Conservation (phyloP, 2,113 vertebrate genomes). For the Haplochromis burtoni region DNA sequence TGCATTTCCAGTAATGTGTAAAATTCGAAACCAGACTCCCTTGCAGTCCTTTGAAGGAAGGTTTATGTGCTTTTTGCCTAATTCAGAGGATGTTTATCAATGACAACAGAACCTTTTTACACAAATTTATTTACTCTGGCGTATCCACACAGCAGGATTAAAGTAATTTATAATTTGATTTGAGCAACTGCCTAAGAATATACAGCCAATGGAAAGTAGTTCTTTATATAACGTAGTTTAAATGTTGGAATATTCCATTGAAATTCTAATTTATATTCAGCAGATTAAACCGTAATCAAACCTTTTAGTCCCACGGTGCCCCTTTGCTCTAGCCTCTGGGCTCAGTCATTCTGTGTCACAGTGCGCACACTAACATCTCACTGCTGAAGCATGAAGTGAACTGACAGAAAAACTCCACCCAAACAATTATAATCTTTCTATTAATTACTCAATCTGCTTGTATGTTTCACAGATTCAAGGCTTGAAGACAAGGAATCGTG, state of each 20-base stretch:
- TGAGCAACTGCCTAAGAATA: neutral
- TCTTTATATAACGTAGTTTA: neutral
- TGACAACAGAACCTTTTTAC: neutral
- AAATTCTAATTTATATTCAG: conserved; percentile 21
- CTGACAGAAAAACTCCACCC: neutral
- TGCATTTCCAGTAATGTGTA: neutral
- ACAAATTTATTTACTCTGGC: neutral
- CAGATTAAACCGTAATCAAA: conserved; percentile 9
- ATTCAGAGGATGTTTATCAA: neutral
- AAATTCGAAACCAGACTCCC: neutral
- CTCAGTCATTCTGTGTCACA: neutral
- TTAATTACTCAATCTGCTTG: neutral
- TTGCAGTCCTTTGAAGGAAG: neutral
- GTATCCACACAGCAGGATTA: neutral
- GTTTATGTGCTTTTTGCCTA: neutral
- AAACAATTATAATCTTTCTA: neutral
- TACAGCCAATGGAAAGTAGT: neutral
- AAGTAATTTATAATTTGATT: neutral
- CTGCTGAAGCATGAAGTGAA: neutral
- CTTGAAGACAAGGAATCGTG: neutral
- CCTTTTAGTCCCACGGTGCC: neutral
- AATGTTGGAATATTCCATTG: neutral
- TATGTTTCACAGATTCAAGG: neutral
- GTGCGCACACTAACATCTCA: neutral
- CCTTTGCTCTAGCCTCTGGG: neutral